These are phyloP conservation scores for Gymnobelideus leadbeateri DNA, from an alignment of 2,113 vertebrate species.

Conservation along the genomic window DNA sequence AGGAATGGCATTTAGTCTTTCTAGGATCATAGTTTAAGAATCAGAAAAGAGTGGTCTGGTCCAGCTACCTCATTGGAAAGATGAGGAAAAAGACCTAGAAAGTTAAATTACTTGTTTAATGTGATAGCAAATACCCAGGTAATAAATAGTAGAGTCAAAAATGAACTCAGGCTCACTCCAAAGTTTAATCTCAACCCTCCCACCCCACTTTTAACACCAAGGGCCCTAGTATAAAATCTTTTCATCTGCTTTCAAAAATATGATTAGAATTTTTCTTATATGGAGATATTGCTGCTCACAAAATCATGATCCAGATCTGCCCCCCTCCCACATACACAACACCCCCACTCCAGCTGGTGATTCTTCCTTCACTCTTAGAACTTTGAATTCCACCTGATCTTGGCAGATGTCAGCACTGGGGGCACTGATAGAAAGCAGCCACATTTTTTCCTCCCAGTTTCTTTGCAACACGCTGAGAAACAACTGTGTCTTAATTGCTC, in stretches of 20 bases:
- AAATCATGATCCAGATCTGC: not conserved
- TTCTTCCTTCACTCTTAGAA: not conserved
- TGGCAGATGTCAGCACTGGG: conserved; percentile 15
- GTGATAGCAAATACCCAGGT: not conserved
- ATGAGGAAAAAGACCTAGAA: not conserved
- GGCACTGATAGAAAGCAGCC: not conserved
- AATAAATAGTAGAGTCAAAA: too few species aligned
- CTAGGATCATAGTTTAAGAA: not conserved
- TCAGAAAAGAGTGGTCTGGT: not conserved
- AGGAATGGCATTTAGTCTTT: not conserved
- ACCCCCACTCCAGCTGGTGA: not conserved
- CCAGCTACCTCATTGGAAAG: not conserved
- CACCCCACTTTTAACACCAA: not conserved
- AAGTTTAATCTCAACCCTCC: not conserved
- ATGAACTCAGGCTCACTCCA: not conserved
- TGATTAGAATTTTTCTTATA: not conserved
- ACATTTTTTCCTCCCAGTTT: not conserved
- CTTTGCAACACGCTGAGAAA: conserved; percentile 22
- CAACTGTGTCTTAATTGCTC: not conserved
- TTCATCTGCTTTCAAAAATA: not conserved
- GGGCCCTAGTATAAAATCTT: not conserved
- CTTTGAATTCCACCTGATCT: not conserved
- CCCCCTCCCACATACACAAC: too few species aligned
- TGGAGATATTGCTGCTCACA: not conserved
- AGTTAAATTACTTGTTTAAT: not conserved